These are phyloP conservation scores for Cryptocephalus primarius DNA, from an alignment of 2,888 invertebrate genomes.

Conservation along the genomic window DNA sequence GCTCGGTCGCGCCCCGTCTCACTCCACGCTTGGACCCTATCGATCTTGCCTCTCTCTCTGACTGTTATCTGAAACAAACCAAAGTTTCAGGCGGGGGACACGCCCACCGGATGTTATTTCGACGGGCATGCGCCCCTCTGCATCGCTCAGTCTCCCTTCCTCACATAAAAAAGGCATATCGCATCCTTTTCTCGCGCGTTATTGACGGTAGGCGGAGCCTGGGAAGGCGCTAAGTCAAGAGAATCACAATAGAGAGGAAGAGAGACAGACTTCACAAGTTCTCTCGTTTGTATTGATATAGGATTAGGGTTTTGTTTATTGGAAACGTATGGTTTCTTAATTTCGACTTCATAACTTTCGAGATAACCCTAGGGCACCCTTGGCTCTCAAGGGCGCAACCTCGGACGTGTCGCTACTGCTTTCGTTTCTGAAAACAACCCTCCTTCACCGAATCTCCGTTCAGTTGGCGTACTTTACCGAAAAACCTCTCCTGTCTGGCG, in stretches of 20 bases:
- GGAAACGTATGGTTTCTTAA: constrained; percentile 24
- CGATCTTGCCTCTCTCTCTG: constrained; percentile 12
- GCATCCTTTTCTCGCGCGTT: constrained; percentile 18
- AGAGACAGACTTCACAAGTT: constrained; percentile 2
- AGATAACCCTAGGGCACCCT: constrained; percentile 1
- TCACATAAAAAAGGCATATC: constrained; percentile 12
- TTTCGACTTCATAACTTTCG: constrained; percentile 13
- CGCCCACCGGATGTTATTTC: constrained; percentile 21
- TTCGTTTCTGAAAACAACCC: too few relatives aligned
- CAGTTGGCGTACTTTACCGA: too few relatives aligned
- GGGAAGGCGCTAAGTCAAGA: constrained; percentile 36
- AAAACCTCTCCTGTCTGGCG: too few relatives aligned
- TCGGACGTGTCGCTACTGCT: constrained; percentile 3
- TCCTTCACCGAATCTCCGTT: too few relatives aligned
- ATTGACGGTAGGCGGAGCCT: constrained; percentile 32
- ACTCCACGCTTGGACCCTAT: constrained; percentile 19
- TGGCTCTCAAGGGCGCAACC: constrained; percentile 11
- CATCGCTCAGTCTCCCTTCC: constrained; percentile 17
- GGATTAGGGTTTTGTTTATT: constrained; percentile 29
- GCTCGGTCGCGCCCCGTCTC: constrained; percentile 22
- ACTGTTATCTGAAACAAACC: constrained; percentile 23
- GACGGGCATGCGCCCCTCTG: too few relatives aligned
- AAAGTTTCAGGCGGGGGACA: constrained; percentile 23
- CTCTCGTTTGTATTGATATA: constrained; percentile 32
- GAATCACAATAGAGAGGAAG: constrained; percentile 26